These are phyloP conservation scores for Drosophila cyrtoloma DNA, from an alignment of 2,888 invertebrate genomes.

Conservation along the genomic window DNA sequence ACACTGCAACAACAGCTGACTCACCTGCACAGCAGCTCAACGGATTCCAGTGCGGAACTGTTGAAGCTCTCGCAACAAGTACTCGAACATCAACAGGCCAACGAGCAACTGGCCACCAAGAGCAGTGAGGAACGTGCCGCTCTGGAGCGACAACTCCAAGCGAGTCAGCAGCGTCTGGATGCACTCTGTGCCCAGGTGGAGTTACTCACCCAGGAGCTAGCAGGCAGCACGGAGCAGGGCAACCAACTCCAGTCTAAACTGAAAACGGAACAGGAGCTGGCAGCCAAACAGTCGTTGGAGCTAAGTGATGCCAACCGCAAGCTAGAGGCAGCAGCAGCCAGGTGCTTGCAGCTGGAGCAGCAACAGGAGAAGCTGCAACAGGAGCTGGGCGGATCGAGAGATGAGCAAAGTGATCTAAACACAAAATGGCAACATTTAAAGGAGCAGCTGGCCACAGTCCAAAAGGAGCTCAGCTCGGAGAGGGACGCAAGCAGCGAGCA, in stretches of 20 bases:
- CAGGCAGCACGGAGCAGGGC: constrained; percentile 64
- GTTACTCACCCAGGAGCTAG: constrained; percentile 71
- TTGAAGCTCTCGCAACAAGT: constrained; percentile 87
- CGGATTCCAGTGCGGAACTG: constrained; percentile 88
- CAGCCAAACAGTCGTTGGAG: constrained; percentile 68
- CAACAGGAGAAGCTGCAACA: constrained; percentile 67
- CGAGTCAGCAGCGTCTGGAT: constrained; percentile 71
- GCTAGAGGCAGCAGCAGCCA: constrained; percentile 61
- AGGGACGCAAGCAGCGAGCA: constrained; percentile 66
- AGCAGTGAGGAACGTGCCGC: constrained; percentile 77
- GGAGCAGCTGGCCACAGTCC: constrained; percentile 62
- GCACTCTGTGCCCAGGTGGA: constrained; percentile 72
- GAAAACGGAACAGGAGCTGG: constrained; percentile 66
- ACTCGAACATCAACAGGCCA: constrained; percentile 87
- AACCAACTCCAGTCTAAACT: constrained; percentile 61
- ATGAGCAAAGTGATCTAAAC: constrained; percentile 56
- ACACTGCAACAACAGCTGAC: constrained; percentile 88
- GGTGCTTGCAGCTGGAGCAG: constrained; percentile 54
- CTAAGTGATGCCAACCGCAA: constrained; percentile 68
- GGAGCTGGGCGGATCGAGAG: constrained; percentile 56
- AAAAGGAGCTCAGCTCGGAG: constrained; percentile 62
- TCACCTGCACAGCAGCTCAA: constrained; percentile 87
- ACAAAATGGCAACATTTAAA: constrained; percentile 62
- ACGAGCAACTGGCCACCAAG: constrained; percentile 86
- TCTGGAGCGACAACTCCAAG: constrained; percentile 71